A percentile compares a stretch with the other conserved stretches of the same genome.
phyloP scores from a whole-genome alignment of 2,888 invertebrate species.

The Argyra leucocephala region DNA sequence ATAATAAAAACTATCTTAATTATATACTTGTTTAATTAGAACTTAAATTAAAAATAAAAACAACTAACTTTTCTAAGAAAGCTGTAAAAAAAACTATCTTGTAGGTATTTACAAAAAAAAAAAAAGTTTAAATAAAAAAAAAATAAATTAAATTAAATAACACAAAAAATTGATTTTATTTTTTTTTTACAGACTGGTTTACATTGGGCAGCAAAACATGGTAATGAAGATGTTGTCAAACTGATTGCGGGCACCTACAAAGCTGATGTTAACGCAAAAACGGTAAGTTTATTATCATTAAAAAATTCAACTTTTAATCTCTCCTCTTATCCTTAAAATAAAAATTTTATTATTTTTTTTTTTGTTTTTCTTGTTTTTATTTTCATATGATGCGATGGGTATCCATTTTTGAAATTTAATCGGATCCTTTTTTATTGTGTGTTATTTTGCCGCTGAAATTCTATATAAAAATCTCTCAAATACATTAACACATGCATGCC shows the following conservation, averaged over 20 bases:
- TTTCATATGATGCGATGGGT: not conserved
- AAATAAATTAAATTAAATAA: too few relatives aligned
- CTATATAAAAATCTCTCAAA: too few relatives aligned
- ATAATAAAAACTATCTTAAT: too few relatives aligned
- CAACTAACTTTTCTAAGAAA: too few relatives aligned
- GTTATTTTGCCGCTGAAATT: not conserved
- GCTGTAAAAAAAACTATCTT: too few relatives aligned
- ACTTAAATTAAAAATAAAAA: too few relatives aligned
- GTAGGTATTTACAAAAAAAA: too few relatives aligned
- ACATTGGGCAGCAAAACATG: slow-evolving; percentile 95
- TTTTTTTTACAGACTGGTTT: slow-evolving; percentile 71
- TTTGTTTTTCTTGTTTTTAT: slow-evolving; percentile 15
- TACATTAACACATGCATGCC: too few relatives aligned
- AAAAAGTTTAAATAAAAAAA: too few relatives aligned
- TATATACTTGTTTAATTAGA: too few relatives aligned
- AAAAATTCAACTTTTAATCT: slow-evolving; percentile 12
- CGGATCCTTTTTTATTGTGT: not conserved
- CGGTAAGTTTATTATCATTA: slow-evolving; percentile 48
- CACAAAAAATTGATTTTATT: slow-evolving; percentile 18
- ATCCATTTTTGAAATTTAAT: not conserved
- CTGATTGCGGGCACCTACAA: slow-evolving; percentile 79
- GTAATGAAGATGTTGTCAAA: slow-evolving; percentile 83
- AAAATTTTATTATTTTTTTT: slow-evolving; percentile 17
- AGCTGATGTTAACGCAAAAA: slow-evolving; percentile 74
- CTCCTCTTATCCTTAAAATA: too few relatives aligned